A percentile compares a stretch with the other conserved stretches of the same genome.
These are phyloP conservation scores for Discoglossus pictus DNA, from an alignment of 2,797 vertebrate genomes.

Conservation along the genomic window DNA sequence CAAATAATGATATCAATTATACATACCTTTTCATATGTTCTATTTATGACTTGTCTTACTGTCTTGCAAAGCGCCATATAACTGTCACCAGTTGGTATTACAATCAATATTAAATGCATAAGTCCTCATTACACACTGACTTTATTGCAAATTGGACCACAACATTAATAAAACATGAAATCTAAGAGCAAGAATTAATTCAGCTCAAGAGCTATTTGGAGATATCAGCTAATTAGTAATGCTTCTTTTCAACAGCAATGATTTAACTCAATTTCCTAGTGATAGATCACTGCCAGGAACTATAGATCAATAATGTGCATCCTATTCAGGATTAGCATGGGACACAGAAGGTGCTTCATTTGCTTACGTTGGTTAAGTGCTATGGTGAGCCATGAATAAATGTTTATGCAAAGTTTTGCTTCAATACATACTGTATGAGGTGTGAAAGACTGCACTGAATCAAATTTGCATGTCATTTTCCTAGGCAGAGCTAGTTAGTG, in stretches of 20 bases:
- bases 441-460: conserved; percentile 35
- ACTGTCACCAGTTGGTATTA: conserved; percentile 49
- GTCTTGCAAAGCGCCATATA: conserved; percentile 36
- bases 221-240: conserved; percentile 58
- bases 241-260: conserved; percentile 53
- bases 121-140: conserved; percentile 34
- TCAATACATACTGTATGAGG: conserved; percentile 36
- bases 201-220: conserved; percentile 56
- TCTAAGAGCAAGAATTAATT: conserved; percentile 58
- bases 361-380: conserved; percentile 34
- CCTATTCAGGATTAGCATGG: background rate
- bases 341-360: conserved; percentile 27
- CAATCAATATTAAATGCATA: conserved; percentile 47
- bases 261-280: conserved; percentile 51
- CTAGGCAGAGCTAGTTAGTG: background rate
- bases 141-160: conserved; percentile 51
- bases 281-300: conserved; percentile 57
- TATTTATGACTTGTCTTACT: conserved; percentile 35
- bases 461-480: conserved; percentile 39
- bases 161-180: conserved; percentile 55
- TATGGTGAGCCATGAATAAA: conserved; percentile 37
- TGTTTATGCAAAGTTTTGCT: conserved; percentile 46
- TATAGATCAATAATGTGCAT: conserved; percentile 48
- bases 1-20: conserved; percentile 40
- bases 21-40: conserved; percentile 20